These are phyloP conservation scores for Torymus tubicola DNA, from an alignment of 2,888 invertebrate genomes.

Conservation along the genomic window DNA sequence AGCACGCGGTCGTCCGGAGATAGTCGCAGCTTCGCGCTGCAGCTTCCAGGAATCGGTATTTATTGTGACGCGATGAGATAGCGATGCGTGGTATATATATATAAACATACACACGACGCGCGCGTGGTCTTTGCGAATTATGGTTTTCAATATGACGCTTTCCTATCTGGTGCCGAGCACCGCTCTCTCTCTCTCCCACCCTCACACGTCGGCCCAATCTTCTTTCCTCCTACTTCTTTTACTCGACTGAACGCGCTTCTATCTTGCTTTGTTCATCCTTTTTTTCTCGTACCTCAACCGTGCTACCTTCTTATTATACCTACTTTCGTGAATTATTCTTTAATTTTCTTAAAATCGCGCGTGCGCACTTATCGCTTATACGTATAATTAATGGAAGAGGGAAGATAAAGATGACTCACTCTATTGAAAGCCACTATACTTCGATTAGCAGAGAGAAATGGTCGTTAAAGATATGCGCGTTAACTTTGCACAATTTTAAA, in stretches of 20 bases:
- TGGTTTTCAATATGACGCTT: slow-evolving; percentile 75
- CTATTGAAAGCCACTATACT: too few species aligned
- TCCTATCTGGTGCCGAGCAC: slow-evolving; percentile 65
- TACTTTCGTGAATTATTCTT: neutral
- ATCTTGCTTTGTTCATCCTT: slow-evolving; percentile 26
- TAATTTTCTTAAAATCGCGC: neutral
- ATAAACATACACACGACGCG: too few species aligned
- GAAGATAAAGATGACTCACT: too few species aligned
- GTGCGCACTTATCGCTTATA: too few species aligned
- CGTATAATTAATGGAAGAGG: too few species aligned
- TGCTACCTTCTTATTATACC: neutral
- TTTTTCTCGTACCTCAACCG: neutral
- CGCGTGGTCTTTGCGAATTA: slow-evolving; percentile 70
- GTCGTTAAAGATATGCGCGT: too few species aligned
- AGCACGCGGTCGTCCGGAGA: slow-evolving; percentile 61
- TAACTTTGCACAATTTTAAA: too few species aligned
- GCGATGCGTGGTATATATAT: slow-evolving; percentile 55
- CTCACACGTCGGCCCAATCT: neutral
- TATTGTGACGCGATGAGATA: slow-evolving; percentile 76
- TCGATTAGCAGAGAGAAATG: too few species aligned
- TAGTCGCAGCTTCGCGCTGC: slow-evolving; percentile 57
- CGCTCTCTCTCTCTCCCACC: slow-evolving; percentile 26
- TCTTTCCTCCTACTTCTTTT: slow-evolving; percentile 11
- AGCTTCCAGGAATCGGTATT: slow-evolving; percentile 76
- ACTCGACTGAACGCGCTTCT: neutral